Evolutionary conservation across 2,113 vertebrate genomes (phyloP).

Genomic region (Pterocles gutturalis): DNA sequence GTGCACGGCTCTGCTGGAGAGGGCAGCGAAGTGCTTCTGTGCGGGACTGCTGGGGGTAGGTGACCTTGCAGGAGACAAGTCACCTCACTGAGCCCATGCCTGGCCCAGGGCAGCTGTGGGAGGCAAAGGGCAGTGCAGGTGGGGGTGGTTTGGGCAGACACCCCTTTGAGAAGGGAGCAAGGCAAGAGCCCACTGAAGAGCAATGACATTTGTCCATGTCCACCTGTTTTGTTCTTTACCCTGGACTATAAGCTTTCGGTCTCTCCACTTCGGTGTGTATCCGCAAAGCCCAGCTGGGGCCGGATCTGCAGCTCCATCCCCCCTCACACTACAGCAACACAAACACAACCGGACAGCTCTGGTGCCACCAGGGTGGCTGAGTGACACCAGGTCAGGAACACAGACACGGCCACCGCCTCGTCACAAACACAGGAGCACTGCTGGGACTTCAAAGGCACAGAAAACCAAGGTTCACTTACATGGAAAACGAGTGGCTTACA

Average conservation of each 20-base stretch:
- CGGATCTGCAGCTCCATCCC: background rate
- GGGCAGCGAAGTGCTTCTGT: background rate
- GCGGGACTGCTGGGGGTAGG: background rate
- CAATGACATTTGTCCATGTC: background rate
- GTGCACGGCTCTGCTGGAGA: background rate
- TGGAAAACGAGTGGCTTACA: slow-evolving; percentile 63
- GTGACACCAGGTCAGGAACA: background rate
- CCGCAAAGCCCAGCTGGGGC: background rate
- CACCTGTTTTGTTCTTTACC: background rate
- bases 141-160: background rate
- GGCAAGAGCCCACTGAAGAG: background rate
- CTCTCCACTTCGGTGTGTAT: accelerated
- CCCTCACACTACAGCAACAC: accelerated
- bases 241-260: background rate
- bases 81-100: background rate
- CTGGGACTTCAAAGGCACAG: background rate
- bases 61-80: background rate
- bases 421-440: background rate
- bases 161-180: background rate
- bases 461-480: slow-evolving; percentile 35
- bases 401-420: background rate
- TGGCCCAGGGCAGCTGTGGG: background rate
- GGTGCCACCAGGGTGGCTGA: background rate
- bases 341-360: background rate
- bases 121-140: background rate